Conservation (phyloP, 2,113 vertebrate species). For the Rafetus swinhoei region DNA sequence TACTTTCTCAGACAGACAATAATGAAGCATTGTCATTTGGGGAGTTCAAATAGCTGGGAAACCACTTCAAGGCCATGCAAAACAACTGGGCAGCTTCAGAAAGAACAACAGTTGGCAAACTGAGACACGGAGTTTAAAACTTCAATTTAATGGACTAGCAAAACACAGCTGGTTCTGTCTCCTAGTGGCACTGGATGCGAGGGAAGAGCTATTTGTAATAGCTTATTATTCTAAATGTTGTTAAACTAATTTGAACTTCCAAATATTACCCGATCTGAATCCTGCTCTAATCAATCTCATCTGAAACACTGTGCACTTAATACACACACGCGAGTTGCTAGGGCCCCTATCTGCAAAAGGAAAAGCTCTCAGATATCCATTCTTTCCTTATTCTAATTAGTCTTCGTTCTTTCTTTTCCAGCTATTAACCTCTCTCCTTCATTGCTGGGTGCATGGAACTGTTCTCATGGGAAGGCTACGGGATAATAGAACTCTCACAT, state of each 20-base stretch:
- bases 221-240: slow-evolving; percentile 25
- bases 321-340: not conserved
- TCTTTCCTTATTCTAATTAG: not conserved
- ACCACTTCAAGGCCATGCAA: slow-evolving; percentile 84
- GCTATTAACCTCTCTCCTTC: not conserved
- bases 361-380: not conserved
- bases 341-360: not conserved
- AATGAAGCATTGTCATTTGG: slow-evolving; percentile 79
- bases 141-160: slow-evolving; percentile 64
- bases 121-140: slow-evolving; percentile 66
- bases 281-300: not conserved
- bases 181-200: slow-evolving; percentile 32
- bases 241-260: slow-evolving; percentile 43
- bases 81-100: slow-evolving; percentile 79
- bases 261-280: slow-evolving; percentile 44
- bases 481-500: not conserved
- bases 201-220: slow-evolving; percentile 36
- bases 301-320: not conserved
- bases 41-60: slow-evolving; percentile 79
- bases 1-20: slow-evolving; percentile 75
- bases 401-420: not conserved
- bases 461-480: not conserved
- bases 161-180: slow-evolving; percentile 74
- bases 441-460: not conserved
- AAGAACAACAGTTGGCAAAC: slow-evolving; percentile 78